A percentile compares a stretch with the other conserved stretches of the same genome.
Evolutionary conservation across 2,113 vertebrate species (phyloP).

Genomic region (Onychostruthus taczanowskii): DNA sequence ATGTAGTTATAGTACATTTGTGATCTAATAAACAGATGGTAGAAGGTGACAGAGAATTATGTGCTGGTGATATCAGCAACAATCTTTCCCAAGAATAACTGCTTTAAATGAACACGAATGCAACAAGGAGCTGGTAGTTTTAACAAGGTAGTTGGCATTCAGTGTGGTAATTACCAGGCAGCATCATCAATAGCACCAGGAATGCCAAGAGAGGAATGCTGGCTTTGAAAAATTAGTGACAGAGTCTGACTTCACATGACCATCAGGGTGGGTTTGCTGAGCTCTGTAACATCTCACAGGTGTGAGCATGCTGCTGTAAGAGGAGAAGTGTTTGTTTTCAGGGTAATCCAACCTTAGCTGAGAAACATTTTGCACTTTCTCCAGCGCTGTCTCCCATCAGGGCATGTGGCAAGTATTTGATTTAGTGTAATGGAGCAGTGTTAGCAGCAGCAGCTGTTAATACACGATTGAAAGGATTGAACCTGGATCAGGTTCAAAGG

Average conservation of each 20-base stretch:
- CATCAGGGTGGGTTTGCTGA: not conserved
- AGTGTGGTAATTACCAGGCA: not conserved
- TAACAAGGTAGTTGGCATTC: conserved; percentile 15
- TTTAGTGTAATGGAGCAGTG: not conserved
- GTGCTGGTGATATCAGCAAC: conserved; percentile 63
- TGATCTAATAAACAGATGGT: conserved; percentile 78
- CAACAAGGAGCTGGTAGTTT: conserved; percentile 21
- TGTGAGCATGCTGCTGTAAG: not conserved
- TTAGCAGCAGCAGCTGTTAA: not conserved
- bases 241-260: fast-evolving
- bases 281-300: fast-evolving
- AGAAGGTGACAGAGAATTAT: conserved; percentile 69
- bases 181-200: not conserved
- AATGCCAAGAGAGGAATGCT: not conserved
- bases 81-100: conserved; percentile 60
- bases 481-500: not conserved
- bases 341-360: not conserved
- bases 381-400: fast-evolving
- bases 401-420: not conserved
- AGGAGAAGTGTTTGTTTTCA: not conserved
- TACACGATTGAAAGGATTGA: not conserved
- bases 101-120: conserved; percentile 68
- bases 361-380: not conserved
- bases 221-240: not conserved
- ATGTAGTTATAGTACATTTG: conserved; percentile 68